Evolutionary conservation across 2,888 invertebrate genomes (phyloP).

Genomic region (Torymus tubicola): DNA sequence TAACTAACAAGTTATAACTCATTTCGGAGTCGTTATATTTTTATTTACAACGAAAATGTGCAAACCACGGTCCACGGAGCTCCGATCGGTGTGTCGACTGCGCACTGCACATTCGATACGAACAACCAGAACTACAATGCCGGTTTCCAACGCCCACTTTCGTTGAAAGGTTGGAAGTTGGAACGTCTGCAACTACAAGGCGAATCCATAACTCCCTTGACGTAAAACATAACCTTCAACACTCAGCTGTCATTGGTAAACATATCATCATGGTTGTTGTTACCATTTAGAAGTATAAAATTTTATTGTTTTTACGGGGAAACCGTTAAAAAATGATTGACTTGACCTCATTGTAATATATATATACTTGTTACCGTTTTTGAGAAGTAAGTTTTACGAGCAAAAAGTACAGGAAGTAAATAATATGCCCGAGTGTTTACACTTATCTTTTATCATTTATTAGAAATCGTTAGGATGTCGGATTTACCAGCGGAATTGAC

Average conservation of each 20-base stretch:
- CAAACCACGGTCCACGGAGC: too few species aligned
- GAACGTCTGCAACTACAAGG: slow-evolving; percentile 1
- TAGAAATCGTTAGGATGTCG: slow-evolving; percentile 66
- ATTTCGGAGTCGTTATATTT: slow-evolving; percentile 2
- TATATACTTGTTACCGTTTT: not conserved
- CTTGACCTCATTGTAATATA: slow-evolving; percentile 22
- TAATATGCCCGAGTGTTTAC: not conserved
- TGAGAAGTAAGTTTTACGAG: slow-evolving; percentile 24
- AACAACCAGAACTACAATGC: not conserved
- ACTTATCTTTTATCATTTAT: not conserved
- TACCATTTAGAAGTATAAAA: slow-evolving; percentile 39
- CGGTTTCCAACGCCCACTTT: slow-evolving; percentile 15
- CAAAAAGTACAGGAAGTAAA: not conserved
- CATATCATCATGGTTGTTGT: slow-evolving; percentile 40
- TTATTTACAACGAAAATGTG: slow-evolving; percentile 22
- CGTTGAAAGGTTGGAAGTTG: too few species aligned
- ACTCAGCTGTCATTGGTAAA: slow-evolving; percentile 43
- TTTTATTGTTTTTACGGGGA: not conserved
- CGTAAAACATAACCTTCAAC: slow-evolving; percentile 51
- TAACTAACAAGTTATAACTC: slow-evolving; percentile 28
- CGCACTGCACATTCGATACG: too few species aligned
- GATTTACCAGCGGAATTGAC: slow-evolving; percentile 91
- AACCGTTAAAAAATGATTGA: slow-evolving; percentile 30
- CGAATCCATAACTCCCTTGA: slow-evolving; percentile 32
- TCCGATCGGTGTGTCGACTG: too few species aligned